Evolutionary conservation across 2,888 invertebrate species (phyloP).

Genomic region (Ceraclea dissimilis): DNA sequence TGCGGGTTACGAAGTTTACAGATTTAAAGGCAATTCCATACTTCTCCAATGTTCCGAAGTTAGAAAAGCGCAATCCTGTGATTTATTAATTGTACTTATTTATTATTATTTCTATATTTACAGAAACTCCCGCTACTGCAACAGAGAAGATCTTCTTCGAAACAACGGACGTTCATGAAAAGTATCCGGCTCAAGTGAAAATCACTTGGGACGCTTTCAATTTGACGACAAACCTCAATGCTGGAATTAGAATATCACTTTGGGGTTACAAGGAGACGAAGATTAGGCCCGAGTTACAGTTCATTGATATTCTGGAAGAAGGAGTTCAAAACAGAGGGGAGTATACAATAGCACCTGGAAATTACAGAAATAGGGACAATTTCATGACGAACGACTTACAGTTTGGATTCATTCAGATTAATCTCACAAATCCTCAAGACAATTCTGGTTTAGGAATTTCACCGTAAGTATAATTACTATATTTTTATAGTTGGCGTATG

Average conservation of each 20-base stretch:
- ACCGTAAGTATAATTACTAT: constrained; percentile 54
- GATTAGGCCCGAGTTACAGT: constrained; percentile 72
- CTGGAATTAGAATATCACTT: constrained; percentile 70
- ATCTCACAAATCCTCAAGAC: constrained; percentile 68
- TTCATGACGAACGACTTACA: constrained; percentile 63
- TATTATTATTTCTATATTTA: not conserved
- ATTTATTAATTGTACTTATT: too few species aligned
- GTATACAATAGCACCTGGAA: constrained; percentile 65
- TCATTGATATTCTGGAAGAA: constrained; percentile 67
- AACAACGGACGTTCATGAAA: constrained; percentile 63
- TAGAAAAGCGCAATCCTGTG: too few species aligned
- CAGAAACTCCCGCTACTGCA: constrained; percentile 84
- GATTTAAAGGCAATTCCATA: too few species aligned
- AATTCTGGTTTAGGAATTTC: constrained; percentile 58
- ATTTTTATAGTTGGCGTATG: not conserved
- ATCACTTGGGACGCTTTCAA: constrained; percentile 82
- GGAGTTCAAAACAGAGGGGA: constrained; percentile 60
- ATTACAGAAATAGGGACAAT: constrained; percentile 64
- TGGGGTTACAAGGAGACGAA: constrained; percentile 87
- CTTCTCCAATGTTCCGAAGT: too few species aligned
- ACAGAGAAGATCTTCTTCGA: constrained; percentile 79
- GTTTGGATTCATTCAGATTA: constrained; percentile 83
- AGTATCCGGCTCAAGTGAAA: constrained; percentile 63
- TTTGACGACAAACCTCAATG: constrained; percentile 72
- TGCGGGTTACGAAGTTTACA: too few species aligned